phyloP scores from a whole-genome alignment of 2,113 vertebrate genomes.

The Girardinichthys multiradiatus region DNA sequence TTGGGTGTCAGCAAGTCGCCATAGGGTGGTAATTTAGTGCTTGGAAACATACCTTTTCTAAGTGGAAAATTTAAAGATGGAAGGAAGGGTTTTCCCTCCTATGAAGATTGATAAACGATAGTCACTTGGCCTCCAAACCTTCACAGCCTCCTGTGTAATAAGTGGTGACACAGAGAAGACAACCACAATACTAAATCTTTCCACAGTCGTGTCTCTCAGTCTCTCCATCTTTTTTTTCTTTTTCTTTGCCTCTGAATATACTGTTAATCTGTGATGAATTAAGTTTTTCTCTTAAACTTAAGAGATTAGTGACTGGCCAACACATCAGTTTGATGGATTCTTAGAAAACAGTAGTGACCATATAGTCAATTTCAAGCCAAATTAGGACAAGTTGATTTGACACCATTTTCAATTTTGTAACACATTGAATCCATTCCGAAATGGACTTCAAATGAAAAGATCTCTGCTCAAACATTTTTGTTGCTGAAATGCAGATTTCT shows the following conservation, averaged over 20 bases:
- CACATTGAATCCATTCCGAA: conserved; percentile 31
- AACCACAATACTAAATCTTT: conserved; percentile 67
- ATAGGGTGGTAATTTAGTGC: conserved; percentile 65
- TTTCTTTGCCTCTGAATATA: conserved; percentile 45
- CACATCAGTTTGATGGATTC: conserved; percentile 70
- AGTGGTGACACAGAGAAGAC: conserved; percentile 47
- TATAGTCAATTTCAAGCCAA: conserved; percentile 56
- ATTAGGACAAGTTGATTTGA: conserved; percentile 67
- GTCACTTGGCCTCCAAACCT: conserved; percentile 44
- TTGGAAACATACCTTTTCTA: conserved; percentile 53
- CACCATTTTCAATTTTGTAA: conserved; percentile 47
- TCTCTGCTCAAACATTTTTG: conserved; percentile 2
- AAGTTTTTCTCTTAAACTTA: conserved; percentile 37
- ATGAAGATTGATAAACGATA: conserved; percentile 73
- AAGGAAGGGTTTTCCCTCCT: conserved; percentile 46
- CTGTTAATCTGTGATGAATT: conserved; percentile 47
- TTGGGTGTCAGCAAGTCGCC: conserved; percentile 37
- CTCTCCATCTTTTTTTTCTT: conserved; percentile 23
- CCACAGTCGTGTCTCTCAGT: conserved; percentile 48
- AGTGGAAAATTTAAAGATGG: conserved; percentile 61
- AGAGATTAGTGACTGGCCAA: conserved; percentile 29
- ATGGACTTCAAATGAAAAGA: conserved; percentile 10
- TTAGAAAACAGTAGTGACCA: conserved; percentile 66
- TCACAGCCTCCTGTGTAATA: conserved; percentile 53
- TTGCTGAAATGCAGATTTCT: background rate